Conservation (phyloP, 1,140 invertebrate species). For the Calycopis cecrops region DNA sequence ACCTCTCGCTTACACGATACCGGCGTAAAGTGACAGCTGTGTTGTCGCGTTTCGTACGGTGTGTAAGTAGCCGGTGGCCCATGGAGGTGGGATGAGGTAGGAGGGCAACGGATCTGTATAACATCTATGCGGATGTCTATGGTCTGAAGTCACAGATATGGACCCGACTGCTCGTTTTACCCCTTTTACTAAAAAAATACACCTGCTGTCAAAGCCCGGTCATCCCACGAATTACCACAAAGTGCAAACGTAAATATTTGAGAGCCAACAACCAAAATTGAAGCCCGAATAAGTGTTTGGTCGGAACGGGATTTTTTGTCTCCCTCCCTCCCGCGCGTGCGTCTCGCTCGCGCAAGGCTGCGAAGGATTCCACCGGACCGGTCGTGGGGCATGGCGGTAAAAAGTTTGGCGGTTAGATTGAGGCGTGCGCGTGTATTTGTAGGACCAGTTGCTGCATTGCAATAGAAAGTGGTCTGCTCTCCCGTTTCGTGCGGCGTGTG, state of each 20-base stretch:
- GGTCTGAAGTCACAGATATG: neutral
- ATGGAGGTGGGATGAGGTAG: too few species aligned
- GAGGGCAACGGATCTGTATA: too few species aligned
- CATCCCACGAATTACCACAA: neutral
- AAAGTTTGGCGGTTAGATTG: neutral
- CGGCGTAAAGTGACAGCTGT: too few species aligned
- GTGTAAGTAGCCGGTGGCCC: too few species aligned
- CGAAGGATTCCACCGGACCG: conserved; percentile 5
- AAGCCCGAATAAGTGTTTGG: neutral
- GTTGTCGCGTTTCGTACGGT: too few species aligned
- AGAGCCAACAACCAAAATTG: conserved; percentile 2
- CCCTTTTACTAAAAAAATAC: neutral
- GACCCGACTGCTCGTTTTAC: neutral
- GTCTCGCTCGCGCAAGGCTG: conserved; percentile 7
- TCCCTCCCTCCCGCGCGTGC: neutral
- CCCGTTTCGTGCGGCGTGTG: neutral
- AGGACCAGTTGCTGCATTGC: neutral
- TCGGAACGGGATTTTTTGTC: conserved; percentile 7
- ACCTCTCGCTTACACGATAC: too few species aligned
- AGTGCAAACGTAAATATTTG: conserved; percentile 9
- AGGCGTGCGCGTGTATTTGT: neutral
- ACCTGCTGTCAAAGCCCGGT: neutral
- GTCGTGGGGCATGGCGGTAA: neutral
- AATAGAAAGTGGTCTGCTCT: neutral
- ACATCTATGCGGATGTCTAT: neutral